phyloP scores from a whole-genome alignment of 1,140 invertebrate genomes.

The Capitella teleta region DNA sequence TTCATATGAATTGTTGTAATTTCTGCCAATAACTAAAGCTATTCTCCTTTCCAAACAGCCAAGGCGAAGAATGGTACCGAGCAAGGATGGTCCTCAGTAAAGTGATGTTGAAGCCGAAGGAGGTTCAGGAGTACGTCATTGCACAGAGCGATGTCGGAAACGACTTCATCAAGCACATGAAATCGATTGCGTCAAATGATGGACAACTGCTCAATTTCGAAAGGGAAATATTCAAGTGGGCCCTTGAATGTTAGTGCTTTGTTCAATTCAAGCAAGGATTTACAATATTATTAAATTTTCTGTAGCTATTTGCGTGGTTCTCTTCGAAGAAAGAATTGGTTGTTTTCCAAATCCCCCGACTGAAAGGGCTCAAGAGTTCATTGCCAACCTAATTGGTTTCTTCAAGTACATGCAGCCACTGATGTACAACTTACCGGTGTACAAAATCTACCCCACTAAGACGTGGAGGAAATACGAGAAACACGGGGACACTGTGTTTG shows the following conservation, averaged over 20 bases:
- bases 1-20: neutral
- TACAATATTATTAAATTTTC: too few relatives aligned
- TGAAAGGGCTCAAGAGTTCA: constrained; percentile 27
- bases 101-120: constrained; percentile 35
- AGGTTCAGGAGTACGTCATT: constrained; percentile 25
- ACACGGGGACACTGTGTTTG: constrained; percentile 28
- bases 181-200: constrained; percentile 7
- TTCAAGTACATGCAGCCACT: constrained; percentile 30
- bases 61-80: constrained; percentile 39
- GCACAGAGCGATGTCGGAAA: constrained; percentile 30
- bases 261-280: too few relatives aligned
- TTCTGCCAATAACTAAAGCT: neutral
- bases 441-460: constrained; percentile 31
- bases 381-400: constrained; percentile 32
- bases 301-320: constrained; percentile 34
- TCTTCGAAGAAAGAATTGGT: constrained; percentile 38
- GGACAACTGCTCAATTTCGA: constrained; percentile 26
- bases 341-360: constrained; percentile 27
- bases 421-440: constrained; percentile 38
- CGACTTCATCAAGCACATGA: constrained; percentile 28
- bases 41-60: constrained; percentile 2
- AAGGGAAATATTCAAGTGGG: constrained; percentile 39
- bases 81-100: constrained; percentile 28
- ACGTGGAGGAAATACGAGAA: constrained; percentile 32
- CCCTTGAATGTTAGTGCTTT: constrained; percentile 39